Conservation (phyloP, 2,797 vertebrate species). For the Catharus ustulatus region DNA sequence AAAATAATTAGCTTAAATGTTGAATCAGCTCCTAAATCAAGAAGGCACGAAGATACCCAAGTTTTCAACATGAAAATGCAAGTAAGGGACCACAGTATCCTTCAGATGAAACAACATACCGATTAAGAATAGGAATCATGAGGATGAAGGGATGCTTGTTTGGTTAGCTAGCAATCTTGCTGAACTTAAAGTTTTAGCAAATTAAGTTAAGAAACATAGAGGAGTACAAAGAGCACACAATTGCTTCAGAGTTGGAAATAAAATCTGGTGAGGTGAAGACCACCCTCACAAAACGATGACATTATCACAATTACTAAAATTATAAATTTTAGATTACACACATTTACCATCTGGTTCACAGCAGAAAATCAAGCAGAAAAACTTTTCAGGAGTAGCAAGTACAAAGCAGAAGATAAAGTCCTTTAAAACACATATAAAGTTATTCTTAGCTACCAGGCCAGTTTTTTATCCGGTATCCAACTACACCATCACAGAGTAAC, state of each 20-base stretch:
- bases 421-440: accelerated
- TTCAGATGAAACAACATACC: not conserved
- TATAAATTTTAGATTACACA: not conserved
- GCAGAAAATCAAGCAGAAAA: not conserved
- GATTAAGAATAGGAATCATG: not conserved
- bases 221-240: accelerated
- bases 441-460: not conserved
- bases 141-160: not conserved
- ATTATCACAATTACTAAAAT: not conserved
- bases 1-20: not conserved
- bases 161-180: not conserved
- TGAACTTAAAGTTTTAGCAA: not conserved
- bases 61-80: not conserved
- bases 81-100: not conserved
- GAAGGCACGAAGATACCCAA: not conserved
- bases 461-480: not conserved
- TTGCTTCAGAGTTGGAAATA: not conserved
- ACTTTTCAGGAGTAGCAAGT: not conserved
- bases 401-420: not conserved
- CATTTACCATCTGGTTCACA: too few species aligned
- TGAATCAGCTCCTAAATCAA: not conserved
- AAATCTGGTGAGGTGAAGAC: not conserved
- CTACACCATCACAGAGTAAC: accelerated
- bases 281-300: accelerated
- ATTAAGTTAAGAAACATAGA: not conserved